Percentiles rank a stretch among this genome's conserved stretches.
Evolutionary conservation across 2,888 invertebrate species (phyloP).

Genomic region (Cheilosia vulpina): DNA sequence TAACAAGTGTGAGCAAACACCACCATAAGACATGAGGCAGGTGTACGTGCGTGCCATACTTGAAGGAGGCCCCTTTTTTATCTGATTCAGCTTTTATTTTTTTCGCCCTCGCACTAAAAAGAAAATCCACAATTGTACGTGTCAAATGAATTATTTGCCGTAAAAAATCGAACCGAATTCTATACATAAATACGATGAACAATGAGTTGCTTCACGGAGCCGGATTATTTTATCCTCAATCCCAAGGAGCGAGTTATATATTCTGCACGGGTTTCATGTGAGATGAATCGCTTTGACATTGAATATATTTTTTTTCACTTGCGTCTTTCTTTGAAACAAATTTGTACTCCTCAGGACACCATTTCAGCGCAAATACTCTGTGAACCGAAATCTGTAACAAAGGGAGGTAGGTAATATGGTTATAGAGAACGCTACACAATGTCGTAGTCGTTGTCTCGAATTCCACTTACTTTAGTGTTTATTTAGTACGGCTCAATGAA

Average conservation of each 20-base stretch:
- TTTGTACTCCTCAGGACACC: slow-evolving; percentile 14
- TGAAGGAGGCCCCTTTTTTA: neutral
- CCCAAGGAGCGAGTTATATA: neutral
- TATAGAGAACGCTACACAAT: slow-evolving; percentile 6
- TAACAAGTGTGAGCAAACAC: too few relatives aligned
- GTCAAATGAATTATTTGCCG: slow-evolving; percentile 48
- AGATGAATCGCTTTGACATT: slow-evolving; percentile 33
- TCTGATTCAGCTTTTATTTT: neutral
- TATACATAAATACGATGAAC: slow-evolving; percentile 29
- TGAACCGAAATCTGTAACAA: neutral
- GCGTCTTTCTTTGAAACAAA: slow-evolving; percentile 29
- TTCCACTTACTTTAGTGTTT: slow-evolving; percentile 18
- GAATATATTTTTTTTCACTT: slow-evolving; percentile 26
- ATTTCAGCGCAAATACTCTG: slow-evolving; percentile 2
- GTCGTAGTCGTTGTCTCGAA: neutral
- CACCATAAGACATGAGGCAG: too few relatives aligned
- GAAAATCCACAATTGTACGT: slow-evolving; percentile 46
- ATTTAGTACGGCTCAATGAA: slow-evolving; percentile 34
- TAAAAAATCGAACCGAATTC: slow-evolving; percentile 7
- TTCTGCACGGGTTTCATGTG: slow-evolving; percentile 10
- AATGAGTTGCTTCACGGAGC: slow-evolving; percentile 11
- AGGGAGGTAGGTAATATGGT: neutral
- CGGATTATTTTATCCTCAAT: slow-evolving; percentile 3
- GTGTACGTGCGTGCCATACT: too few relatives aligned
- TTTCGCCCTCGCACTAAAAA: neutral